Percentiles rank a stretch among this genome's conserved stretches.
phyloP scores from a whole-genome alignment of 2,888 invertebrate species.

The Leptarthrus brevirostris region DNA sequence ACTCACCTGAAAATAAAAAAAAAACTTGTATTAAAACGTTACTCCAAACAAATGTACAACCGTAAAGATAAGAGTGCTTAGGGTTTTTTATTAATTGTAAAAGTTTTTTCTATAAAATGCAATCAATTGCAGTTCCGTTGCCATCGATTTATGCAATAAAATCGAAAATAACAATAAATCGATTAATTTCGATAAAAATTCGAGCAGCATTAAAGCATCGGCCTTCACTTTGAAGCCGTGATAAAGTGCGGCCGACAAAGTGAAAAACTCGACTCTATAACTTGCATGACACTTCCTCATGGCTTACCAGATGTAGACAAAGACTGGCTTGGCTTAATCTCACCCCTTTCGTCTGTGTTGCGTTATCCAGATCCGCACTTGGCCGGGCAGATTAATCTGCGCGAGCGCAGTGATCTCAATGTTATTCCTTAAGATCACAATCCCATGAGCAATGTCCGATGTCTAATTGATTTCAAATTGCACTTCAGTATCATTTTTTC shows the following conservation, averaged over 20 bases:
- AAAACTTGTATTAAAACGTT: not conserved
- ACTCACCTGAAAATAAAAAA: not conserved
- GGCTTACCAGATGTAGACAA: not conserved
- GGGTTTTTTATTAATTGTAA: too few relatives aligned
- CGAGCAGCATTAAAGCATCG: not conserved
- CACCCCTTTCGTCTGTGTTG: not conserved
- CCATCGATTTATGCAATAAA: not conserved
- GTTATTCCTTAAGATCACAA: conserved; percentile 8
- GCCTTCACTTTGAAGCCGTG: conserved; percentile 25
- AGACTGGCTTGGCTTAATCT: not conserved
- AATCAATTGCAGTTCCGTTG: not conserved
- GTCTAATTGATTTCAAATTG: conserved; percentile 50
- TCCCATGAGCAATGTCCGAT: conserved; percentile 47
- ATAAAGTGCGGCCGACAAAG: conserved; percentile 23
- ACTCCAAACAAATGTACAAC: not conserved
- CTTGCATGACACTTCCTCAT: conserved; percentile 42
- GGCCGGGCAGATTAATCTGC: not conserved
- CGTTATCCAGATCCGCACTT: not conserved
- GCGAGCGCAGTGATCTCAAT: not conserved
- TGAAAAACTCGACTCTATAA: conserved; percentile 43
- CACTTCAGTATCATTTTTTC: conserved; percentile 18
- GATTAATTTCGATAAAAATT: conserved; percentile 15
- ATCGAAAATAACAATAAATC: not conserved
- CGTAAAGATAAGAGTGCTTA: too few relatives aligned
- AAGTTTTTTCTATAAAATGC: too few relatives aligned